phyloP scores from a whole-genome alignment of 2,113 vertebrate genomes.

The Amblyopsis rosae region DNA sequence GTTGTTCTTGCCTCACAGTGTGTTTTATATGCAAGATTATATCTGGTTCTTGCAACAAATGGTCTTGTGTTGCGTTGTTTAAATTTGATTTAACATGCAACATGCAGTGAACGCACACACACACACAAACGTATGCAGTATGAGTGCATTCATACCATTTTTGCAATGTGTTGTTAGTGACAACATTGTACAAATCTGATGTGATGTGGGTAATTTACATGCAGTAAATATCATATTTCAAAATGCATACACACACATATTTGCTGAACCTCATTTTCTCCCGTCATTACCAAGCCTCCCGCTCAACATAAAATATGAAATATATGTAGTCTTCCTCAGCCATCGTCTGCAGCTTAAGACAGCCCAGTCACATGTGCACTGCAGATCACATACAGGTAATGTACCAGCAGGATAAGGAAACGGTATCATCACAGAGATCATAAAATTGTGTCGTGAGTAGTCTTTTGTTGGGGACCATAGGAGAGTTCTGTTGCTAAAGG shows the following conservation, averaged over 20 bases:
- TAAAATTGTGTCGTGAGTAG: constrained; percentile 78
- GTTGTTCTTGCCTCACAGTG: constrained; percentile 55
- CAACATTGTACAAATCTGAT: constrained; percentile 39
- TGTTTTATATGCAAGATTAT: constrained; percentile 40
- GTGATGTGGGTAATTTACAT: constrained; percentile 33
- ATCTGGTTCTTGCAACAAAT: constrained; percentile 42
- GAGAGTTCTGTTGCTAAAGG: constrained; percentile 76
- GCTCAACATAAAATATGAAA: constrained; percentile 33
- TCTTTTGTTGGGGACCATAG: constrained; percentile 74
- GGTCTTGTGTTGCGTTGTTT: constrained; percentile 32
- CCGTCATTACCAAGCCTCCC: constrained; percentile 28
- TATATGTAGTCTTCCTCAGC: constrained; percentile 28
- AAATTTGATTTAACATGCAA: constrained; percentile 50
- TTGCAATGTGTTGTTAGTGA: neutral
- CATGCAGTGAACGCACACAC: neutral
- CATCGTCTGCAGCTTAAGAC: constrained; percentile 50
- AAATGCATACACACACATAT: neutral
- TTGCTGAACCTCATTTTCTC: constrained; percentile 41
- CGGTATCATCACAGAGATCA: constrained; percentile 73
- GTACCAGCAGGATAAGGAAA: constrained; percentile 56
- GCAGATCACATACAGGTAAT: constrained; percentile 56
- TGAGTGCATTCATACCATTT: constrained; percentile 22
- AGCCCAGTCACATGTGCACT: constrained; percentile 45
- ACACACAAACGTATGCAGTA: constrained; percentile 32
- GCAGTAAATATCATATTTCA: constrained; percentile 29